These are phyloP conservation scores for Solenodon paradoxus DNA, from an alignment of 2,113 vertebrate species.

Conservation along the genomic window DNA sequence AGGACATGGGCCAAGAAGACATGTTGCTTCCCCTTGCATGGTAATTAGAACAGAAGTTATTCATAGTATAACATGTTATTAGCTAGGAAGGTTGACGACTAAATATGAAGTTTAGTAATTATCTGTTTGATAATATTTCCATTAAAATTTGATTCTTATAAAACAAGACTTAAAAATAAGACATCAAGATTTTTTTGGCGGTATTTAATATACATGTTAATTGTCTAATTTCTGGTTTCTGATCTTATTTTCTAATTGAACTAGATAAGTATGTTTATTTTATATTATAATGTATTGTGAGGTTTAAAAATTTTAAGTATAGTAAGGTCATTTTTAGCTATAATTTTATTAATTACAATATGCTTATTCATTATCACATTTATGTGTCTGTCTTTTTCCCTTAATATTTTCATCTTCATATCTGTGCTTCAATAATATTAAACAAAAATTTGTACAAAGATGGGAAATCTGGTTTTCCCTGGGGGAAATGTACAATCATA, in stretches of 20 bases:
- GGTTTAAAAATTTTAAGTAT: constrained; percentile 35
- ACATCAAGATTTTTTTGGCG: constrained; percentile 40
- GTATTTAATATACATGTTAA: neutral
- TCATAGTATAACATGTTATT: constrained; percentile 59
- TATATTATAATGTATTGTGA: constrained; percentile 1
- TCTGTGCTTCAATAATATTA: constrained; percentile 39
- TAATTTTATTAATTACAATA: constrained; percentile 17
- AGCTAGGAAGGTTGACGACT: constrained; percentile 42
- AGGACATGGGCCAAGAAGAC: constrained; percentile 99
- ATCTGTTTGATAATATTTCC: constrained; percentile 2
- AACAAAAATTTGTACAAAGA: constrained; percentile 34
- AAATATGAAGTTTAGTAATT: constrained; percentile 36
- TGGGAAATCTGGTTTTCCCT: constrained; percentile 21
- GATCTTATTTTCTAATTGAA: constrained; percentile 8
- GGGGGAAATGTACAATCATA: neutral
- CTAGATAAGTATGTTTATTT: neutral
- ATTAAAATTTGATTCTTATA: constrained; percentile 43
- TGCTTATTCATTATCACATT: constrained; percentile 18
- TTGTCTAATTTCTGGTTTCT: constrained; percentile 27
- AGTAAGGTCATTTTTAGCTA: neutral
- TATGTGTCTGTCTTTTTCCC: constrained; percentile 8
- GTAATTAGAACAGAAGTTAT: constrained; percentile 83
- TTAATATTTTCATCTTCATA: constrained; percentile 40
- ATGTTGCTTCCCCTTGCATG: constrained; percentile 98
- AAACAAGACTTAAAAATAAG: constrained; percentile 43